Percentiles rank a stretch among this genome's conserved stretches.
These are phyloP conservation scores for Mareca penelope DNA, from an alignment of 2,797 vertebrate species.

Conservation along the genomic window DNA sequence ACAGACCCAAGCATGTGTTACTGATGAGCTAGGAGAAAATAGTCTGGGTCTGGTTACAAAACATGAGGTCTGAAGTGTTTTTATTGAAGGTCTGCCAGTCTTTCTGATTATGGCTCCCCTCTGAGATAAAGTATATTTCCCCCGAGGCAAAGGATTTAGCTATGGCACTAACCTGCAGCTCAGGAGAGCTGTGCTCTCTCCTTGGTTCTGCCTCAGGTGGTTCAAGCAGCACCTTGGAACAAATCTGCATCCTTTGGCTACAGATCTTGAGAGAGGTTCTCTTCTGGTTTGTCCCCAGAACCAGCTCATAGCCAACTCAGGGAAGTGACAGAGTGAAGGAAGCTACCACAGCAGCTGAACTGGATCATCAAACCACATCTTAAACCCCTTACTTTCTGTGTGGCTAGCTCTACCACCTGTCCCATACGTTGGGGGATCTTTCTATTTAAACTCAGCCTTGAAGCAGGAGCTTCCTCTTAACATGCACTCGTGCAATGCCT, in stretches of 20 bases:
- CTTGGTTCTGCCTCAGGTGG: not conserved
- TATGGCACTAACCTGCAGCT: not conserved
- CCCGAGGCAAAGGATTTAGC: not conserved
- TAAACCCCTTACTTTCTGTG: not conserved
- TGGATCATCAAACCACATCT: not conserved
- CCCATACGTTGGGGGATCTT: not conserved
- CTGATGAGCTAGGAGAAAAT: conserved; percentile 16
- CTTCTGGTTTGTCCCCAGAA: not conserved
- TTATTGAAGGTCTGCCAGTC: not conserved
- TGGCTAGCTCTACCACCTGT: not conserved
- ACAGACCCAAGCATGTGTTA: not conserved
- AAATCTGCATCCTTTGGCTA: not conserved
- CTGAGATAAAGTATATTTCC: not conserved
- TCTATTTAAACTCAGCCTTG: not conserved
- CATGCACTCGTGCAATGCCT: too few relatives aligned
- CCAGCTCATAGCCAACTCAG: not conserved
- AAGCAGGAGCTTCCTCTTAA: not conserved
- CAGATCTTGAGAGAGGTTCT: not conserved
- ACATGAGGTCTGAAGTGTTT: not conserved
- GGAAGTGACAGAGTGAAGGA: not conserved
- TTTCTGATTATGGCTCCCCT: not conserved
- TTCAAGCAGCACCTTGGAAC: not conserved
- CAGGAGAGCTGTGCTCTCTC: not conserved
- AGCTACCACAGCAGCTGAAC: not conserved
- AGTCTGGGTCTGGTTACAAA: not conserved